A percentile compares a stretch with the other conserved stretches of the same genome.
Conservation (phyloP, 2,113 vertebrate genomes). For the Holacanthus passer region DNA sequence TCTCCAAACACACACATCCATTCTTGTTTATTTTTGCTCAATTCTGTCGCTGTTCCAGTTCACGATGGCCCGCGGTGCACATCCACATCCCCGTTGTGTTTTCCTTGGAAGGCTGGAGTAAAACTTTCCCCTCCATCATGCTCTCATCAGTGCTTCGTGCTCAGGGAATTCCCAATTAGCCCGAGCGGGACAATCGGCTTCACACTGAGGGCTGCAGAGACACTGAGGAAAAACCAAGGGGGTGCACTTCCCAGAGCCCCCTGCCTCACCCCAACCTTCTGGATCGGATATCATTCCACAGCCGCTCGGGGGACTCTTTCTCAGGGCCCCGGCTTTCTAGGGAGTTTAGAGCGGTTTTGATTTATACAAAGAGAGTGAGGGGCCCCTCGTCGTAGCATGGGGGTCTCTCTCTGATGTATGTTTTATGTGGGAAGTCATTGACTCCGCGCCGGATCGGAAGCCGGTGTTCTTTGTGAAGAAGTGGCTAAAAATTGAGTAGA, state of each 20-base stretch:
- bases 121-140: slow-evolving; percentile 74
- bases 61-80: slow-evolving; percentile 65
- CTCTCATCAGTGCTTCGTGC: slow-evolving; percentile 69
- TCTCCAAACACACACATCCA: slow-evolving; percentile 47
- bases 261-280: slow-evolving; percentile 66
- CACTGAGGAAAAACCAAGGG: slow-evolving; percentile 51
- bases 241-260: slow-evolving; percentile 72
- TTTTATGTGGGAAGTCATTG: slow-evolving; percentile 74
- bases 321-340: slow-evolving; percentile 68
- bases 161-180: slow-evolving; percentile 82
- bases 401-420: slow-evolving; percentile 74
- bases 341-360: slow-evolving; percentile 71
- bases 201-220: slow-evolving; percentile 56
- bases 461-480: slow-evolving; percentile 46
- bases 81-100: slow-evolving; percentile 77
- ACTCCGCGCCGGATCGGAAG: slow-evolving; percentile 60
- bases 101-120: slow-evolving; percentile 75
- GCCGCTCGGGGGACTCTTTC: slow-evolving; percentile 67
- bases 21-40: slow-evolving; percentile 67
- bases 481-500: slow-evolving; percentile 40
- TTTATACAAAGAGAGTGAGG: slow-evolving; percentile 76
- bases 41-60: slow-evolving; percentile 64
- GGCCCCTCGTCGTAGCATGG: slow-evolving; percentile 64
- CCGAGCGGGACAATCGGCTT: slow-evolving; percentile 57
- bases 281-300: slow-evolving; percentile 75